These are phyloP conservation scores for Parochlus steinenii DNA, from an alignment of 2,888 invertebrate genomes.

Conservation along the genomic window DNA sequence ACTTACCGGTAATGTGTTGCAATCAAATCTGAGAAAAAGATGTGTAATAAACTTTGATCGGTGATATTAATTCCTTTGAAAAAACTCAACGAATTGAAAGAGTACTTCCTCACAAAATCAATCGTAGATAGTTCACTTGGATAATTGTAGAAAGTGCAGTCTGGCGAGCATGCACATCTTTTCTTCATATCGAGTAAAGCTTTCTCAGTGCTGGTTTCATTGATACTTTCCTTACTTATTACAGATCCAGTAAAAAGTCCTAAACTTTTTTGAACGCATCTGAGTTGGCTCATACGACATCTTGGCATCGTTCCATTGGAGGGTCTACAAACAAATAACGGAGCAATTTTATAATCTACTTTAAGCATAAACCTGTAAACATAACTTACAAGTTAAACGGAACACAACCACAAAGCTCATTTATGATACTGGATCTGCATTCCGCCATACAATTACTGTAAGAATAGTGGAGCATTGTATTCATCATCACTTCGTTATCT, in stretches of 20 bases:
- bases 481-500: slow-evolving; percentile 32
- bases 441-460: slow-evolving; percentile 48
- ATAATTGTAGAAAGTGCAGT: slow-evolving; percentile 5
- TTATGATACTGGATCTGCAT: slow-evolving; percentile 34
- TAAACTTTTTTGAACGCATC: slow-evolving; percentile 21
- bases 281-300: slow-evolving; percentile 20
- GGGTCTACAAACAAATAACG: background rate
- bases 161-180: slow-evolving; percentile 4
- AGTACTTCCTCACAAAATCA: slow-evolving; percentile 30
- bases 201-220: slow-evolving; percentile 28
- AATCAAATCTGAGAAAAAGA: slow-evolving; percentile 49
- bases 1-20: slow-evolving; percentile 48
- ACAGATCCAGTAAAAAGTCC: slow-evolving; percentile 11
- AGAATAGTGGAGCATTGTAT: slow-evolving; percentile 34
- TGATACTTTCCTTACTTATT: too few relatives aligned
- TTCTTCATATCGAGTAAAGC: slow-evolving; percentile 43
- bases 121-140: slow-evolving; percentile 42
- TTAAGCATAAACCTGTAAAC: slow-evolving; percentile 19
- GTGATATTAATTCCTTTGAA: slow-evolving; percentile 29
- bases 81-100: slow-evolving; percentile 31
- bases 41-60: slow-evolving; percentile 41
- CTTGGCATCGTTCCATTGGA: slow-evolving; percentile 15
- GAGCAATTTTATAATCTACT: background rate
- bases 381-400: slow-evolving; percentile 38
- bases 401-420: slow-evolving; percentile 38